phyloP scores from a whole-genome alignment of 2,888 invertebrate species.

The Macaria notata region DNA sequence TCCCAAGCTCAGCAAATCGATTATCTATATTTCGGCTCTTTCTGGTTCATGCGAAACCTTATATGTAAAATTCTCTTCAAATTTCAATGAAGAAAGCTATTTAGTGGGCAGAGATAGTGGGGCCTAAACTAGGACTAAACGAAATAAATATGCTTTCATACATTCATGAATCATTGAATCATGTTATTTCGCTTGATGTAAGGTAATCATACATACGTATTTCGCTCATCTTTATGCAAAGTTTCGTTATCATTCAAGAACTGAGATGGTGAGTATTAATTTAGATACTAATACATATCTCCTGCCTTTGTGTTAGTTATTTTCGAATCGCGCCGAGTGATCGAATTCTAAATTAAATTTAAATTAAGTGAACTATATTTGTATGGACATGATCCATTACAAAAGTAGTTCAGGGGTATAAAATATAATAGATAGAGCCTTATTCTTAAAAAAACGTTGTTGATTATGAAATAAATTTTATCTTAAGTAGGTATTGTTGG shows the following conservation, averaged over 20 bases:
- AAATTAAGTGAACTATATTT: slow-evolving; percentile 38
- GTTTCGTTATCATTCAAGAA: slow-evolving; percentile 30
- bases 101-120: background rate
- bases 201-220: background rate
- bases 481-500: slow-evolving; percentile 52
- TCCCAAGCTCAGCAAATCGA: too few species aligned
- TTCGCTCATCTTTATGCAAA: slow-evolving; percentile 8
- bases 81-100: too few species aligned
- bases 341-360: slow-evolving; percentile 28
- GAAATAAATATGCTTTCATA: background rate
- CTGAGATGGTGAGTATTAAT: slow-evolving; percentile 27
- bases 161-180: slow-evolving; percentile 10
- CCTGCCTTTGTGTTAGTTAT: slow-evolving; percentile 35
- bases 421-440: slow-evolving; percentile 51
- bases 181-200: slow-evolving; percentile 20
- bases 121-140: slow-evolving; percentile 4
- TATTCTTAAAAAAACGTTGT: slow-evolving; percentile 58
- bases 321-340: slow-evolving; percentile 32
- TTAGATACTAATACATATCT: slow-evolving; percentile 37
- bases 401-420: slow-evolving; percentile 42
- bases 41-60: too few species aligned
- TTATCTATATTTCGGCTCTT: too few species aligned
- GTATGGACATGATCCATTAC: slow-evolving; percentile 31
- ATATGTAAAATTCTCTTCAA: too few species aligned
- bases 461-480: slow-evolving; percentile 60